phyloP scores from a whole-genome alignment of 1,140 invertebrate species.

The Zeugodacus cucurbitae region DNA sequence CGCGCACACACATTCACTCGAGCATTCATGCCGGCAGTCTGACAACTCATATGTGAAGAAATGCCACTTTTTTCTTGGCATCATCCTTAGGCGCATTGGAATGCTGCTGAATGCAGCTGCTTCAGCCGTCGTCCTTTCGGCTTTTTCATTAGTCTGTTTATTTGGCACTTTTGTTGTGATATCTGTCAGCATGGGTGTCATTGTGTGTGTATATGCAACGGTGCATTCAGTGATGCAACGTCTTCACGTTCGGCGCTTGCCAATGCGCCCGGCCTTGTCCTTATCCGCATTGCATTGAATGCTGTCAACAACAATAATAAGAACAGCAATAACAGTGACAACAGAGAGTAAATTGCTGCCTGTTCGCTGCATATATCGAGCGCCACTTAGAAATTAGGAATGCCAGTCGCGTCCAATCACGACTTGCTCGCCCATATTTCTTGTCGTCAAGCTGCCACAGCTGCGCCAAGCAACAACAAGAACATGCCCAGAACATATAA shows the following conservation, averaged over 20 bases:
- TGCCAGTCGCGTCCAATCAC: conserved; percentile 27
- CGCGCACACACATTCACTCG: neutral
- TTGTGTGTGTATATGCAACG: neutral
- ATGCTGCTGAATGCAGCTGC: neutral
- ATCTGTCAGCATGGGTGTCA: neutral
- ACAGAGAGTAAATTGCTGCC: neutral
- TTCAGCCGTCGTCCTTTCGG: neutral
- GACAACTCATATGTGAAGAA: conserved; percentile 5
- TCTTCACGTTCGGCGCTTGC: neutral
- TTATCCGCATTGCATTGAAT: neutral
- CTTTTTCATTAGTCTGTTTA: neutral
- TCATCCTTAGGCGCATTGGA: neutral
- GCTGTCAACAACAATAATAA: neutral
- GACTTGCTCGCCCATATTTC: conserved; percentile 20
- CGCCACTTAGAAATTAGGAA: conserved; percentile 32
- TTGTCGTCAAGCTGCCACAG: neutral
- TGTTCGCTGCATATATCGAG: neutral
- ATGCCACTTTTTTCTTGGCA: neutral
- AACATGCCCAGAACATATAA: neutral
- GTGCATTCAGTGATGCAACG: neutral
- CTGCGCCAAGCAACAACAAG: neutral
- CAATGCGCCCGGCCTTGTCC: neutral
- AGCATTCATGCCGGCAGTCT: neutral
- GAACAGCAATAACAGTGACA: neutral
- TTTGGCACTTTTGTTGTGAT: neutral